These are phyloP conservation scores for Blastobasis lacticolella DNA, from an alignment of 2,888 invertebrate genomes.

Conservation along the genomic window DNA sequence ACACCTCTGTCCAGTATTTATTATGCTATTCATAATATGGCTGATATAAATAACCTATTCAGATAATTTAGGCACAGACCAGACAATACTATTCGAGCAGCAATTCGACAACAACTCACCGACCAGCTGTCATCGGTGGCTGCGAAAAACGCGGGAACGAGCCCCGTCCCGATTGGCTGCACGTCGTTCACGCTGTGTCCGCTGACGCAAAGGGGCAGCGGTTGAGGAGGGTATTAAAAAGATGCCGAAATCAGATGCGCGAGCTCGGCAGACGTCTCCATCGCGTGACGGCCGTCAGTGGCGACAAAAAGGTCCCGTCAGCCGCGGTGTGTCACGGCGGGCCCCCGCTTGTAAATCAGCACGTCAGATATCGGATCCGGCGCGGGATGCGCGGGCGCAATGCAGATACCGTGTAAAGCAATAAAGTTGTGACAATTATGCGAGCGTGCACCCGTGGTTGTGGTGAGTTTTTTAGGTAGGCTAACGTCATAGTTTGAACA, in stretches of 20 bases:
- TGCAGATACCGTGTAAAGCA: constrained; percentile 31
- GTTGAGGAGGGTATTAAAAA: constrained; percentile 42
- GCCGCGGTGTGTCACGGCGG: too few species aligned
- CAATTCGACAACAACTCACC: too few species aligned
- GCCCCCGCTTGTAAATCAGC: constrained; percentile 49
- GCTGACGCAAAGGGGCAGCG: constrained; percentile 17
- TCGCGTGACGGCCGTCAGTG: constrained; percentile 43
- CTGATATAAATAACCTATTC: too few species aligned
- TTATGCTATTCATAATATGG: too few species aligned
- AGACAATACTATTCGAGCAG: background rate
- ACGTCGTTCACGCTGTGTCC: background rate
- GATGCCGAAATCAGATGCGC: constrained; percentile 64
- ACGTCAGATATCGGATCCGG: constrained; percentile 30
- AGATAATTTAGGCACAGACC: background rate
- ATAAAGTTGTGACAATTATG: constrained; percentile 33
- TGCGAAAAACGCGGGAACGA: background rate
- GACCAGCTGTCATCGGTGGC: too few species aligned
- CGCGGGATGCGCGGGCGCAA: constrained; percentile 31
- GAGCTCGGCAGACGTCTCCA: constrained; percentile 44
- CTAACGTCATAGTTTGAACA: too few species aligned
- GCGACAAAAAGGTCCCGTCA: constrained; percentile 50
- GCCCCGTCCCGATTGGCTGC: background rate
- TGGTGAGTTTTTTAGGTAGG: background rate
- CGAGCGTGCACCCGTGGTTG: constrained; percentile 4
- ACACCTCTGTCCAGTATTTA: too few species aligned